A percentile compares a stretch with the other conserved stretches of the same genome.
Conservation (phyloP, 2,888 invertebrate genomes). For the Callosobruchus maculatus region DNA sequence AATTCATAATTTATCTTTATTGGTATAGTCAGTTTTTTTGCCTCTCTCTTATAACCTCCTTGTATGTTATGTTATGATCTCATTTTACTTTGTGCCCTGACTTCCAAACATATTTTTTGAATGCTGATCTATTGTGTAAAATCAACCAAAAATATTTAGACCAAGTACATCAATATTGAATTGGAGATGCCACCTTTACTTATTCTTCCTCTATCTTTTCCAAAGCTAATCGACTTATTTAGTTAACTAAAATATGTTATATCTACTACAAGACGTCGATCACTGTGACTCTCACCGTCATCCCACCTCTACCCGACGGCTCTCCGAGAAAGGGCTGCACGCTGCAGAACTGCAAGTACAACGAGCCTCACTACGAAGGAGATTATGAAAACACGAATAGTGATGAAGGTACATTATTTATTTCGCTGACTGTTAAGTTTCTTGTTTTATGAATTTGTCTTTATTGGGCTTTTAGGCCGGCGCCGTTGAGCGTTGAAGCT, state of each 20-base stretch:
- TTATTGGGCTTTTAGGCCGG: too few relatives aligned
- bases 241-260: not conserved
- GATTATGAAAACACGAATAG: constrained; percentile 62
- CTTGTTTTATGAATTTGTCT: too few relatives aligned
- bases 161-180: not conserved
- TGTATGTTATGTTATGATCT: too few relatives aligned
- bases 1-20: too few relatives aligned
- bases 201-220: not conserved
- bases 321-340: constrained; percentile 66
- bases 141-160: too few relatives aligned
- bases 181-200: not conserved
- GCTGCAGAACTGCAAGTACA: constrained; percentile 62
- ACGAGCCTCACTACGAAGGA: constrained; percentile 59
- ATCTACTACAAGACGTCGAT: constrained; percentile 64
- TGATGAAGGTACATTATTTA: constrained; percentile 31
- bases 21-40: too few relatives aligned
- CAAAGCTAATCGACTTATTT: not conserved
- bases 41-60: too few relatives aligned
- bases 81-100: too few relatives aligned
- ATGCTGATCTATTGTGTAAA: too few relatives aligned
- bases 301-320: constrained; percentile 70
- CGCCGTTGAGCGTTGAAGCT: too few relatives aligned
- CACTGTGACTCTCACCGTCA: constrained; percentile 79
- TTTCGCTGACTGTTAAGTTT: not conserved
- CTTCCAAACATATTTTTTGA: too few relatives aligned